These are phyloP conservation scores for Eulemur mongoz DNA, from an alignment of 2,797 vertebrate genomes.

Conservation along the genomic window DNA sequence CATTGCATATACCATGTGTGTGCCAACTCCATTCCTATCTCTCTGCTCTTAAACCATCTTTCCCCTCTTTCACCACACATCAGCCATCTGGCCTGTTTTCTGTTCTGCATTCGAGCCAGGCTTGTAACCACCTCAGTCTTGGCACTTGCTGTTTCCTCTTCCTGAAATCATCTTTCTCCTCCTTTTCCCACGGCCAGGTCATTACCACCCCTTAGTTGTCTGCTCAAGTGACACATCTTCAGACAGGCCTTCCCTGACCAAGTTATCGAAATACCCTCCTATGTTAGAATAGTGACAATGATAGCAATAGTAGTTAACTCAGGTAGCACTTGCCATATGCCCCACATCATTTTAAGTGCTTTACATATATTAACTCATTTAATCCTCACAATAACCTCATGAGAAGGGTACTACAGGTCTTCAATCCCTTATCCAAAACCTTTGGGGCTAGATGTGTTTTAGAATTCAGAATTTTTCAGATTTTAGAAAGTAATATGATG, in stretches of 20 bases:
- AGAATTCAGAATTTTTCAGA: conserved; percentile 13
- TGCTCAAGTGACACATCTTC: not conserved
- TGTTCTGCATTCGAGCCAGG: conserved; percentile 43
- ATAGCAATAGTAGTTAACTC: not conserved
- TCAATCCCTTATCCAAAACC: not conserved
- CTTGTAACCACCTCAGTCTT: not conserved
- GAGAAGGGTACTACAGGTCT: not conserved
- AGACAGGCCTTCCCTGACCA: not conserved
- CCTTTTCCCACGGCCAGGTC: not conserved
- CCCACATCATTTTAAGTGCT: not conserved
- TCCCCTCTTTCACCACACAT: not conserved
- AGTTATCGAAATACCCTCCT: not conserved
- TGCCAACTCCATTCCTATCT: not conserved
- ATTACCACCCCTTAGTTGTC: not conserved
- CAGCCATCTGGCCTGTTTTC: conserved; percentile 60
- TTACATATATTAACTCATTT: not conserved
- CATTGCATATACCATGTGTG: not conserved
- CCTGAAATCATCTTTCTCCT: conserved; percentile 18
- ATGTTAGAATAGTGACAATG: not conserved
- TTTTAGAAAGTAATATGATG: not conserved
- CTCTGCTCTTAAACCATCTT: conserved; percentile 8
- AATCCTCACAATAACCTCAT: not conserved
- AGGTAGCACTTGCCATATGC: not conserved
- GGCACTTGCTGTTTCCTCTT: conserved; percentile 44
- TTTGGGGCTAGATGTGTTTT: not conserved